Evolutionary conservation across 2,797 vertebrate species (phyloP).

Genomic region (Heterohyrax brucei): DNA sequence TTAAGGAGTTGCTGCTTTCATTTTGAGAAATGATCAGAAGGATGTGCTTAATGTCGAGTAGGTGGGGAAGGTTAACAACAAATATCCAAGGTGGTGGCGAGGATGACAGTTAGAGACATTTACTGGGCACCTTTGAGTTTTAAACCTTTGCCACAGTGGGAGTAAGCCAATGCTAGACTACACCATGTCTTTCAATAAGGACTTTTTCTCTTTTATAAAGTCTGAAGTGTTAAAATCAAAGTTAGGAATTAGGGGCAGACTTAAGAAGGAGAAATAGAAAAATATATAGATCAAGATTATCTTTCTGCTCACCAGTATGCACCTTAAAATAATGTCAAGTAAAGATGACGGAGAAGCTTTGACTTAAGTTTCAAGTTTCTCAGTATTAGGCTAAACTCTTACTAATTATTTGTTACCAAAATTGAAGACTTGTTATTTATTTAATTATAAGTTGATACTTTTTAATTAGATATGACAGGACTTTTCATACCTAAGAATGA

Average conservation of each 20-base stretch:
- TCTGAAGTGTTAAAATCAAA: neutral
- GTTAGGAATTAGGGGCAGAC: neutral
- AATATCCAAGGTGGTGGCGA: accelerated
- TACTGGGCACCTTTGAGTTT: neutral
- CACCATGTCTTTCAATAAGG: neutral
- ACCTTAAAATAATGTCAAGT: neutral
- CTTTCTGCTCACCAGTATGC: neutral
- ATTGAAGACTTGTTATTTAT: neutral
- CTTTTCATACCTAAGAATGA: neutral
- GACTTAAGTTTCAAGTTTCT: neutral
- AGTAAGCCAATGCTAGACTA: neutral
- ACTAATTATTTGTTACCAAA: slow-evolving; percentile 6
- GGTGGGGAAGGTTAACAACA: neutral
- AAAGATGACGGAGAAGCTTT: neutral
- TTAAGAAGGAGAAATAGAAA: neutral
- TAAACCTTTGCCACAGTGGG: neutral
- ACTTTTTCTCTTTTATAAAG: neutral
- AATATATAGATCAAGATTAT: neutral
- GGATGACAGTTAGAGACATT: neutral
- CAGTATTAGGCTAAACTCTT: neutral
- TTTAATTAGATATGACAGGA: neutral
- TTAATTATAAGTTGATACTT: slow-evolving; percentile 16
- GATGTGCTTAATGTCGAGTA: neutral
- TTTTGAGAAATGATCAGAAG: neutral
- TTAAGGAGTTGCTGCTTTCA: neutral